Percentiles rank a stretch among this genome's conserved stretches.
phyloP scores from a whole-genome alignment of 2,888 invertebrate genomes.

The Rhagonycha fulva region DNA sequence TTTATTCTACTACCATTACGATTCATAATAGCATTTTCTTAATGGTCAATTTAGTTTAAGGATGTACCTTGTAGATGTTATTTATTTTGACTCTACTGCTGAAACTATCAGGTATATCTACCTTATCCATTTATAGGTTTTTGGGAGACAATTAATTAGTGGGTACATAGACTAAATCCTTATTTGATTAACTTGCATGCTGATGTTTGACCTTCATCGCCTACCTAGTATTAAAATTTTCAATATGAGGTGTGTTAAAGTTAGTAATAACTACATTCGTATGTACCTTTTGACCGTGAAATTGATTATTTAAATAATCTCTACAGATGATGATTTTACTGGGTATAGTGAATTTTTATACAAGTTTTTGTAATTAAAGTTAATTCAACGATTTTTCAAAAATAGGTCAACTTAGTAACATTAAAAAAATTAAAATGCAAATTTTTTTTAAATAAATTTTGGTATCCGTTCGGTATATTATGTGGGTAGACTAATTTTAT shows the following conservation, averaged over 20 bases:
- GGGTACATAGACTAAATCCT: neutral
- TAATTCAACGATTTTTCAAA: neutral
- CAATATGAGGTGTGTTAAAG: constrained; percentile 41
- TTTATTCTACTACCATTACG: too few species aligned
- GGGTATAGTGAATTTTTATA: neutral
- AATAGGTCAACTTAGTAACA: neutral
- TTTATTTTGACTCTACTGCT: too few species aligned
- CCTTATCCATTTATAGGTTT: neutral
- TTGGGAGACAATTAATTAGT: neutral
- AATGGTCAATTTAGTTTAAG: too few species aligned
- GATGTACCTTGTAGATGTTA: too few species aligned
- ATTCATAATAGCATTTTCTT: too few species aligned
- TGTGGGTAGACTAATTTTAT: neutral
- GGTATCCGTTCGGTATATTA: neutral
- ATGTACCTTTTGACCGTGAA: constrained; percentile 38
- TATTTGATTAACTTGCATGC: constrained; percentile 33
- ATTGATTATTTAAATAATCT: constrained; percentile 26
- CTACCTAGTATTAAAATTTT: constrained; percentile 33
- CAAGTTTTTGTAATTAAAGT: neutral
- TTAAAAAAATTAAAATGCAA: too few species aligned
- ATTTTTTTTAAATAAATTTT: too few species aligned
- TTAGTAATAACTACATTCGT: constrained; percentile 35
- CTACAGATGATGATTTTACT: neutral
- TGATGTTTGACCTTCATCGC: constrained; percentile 38
- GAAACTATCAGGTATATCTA: neutral